Conservation (phyloP, 2,888 invertebrate genomes). For the Opisthograptis luteolata region DNA sequence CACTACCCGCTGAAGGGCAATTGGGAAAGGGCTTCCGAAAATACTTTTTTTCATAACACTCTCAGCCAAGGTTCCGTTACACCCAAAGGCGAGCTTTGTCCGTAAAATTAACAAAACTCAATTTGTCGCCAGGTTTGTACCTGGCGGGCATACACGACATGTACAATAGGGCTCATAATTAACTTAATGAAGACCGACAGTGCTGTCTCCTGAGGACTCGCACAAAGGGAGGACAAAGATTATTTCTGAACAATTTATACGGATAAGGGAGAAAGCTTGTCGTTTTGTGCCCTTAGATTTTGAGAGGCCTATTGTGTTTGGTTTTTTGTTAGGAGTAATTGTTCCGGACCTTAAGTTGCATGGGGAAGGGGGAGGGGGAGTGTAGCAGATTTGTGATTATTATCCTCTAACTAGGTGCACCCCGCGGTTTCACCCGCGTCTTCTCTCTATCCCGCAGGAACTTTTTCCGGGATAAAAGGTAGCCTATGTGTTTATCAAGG, state of each 20-base stretch:
- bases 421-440: no score
- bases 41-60: slow-evolving; percentile 11
- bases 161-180: slow-evolving; percentile 36
- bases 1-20: no score
- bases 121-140: slow-evolving; percentile 22
- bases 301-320: slow-evolving; percentile 12
- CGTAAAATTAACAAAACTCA: slow-evolving; percentile 26
- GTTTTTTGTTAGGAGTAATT: slow-evolving; percentile 15
- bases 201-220: slow-evolving; percentile 12
- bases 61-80: background rate
- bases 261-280: slow-evolving; percentile 17
- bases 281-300: slow-evolving; percentile 18
- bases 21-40: slow-evolving; percentile 5
- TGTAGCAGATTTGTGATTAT: no score
- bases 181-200: slow-evolving; percentile 39
- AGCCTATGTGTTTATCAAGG: no score
- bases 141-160: slow-evolving; percentile 23
- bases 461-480: no score
- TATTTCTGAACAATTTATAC: slow-evolving; percentile 26
- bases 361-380: no score
- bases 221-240: slow-evolving; percentile 30
- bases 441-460: no score
- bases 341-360: background rate
- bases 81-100: slow-evolving; percentile 12
- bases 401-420: no score